Conservation (phyloP, 2,113 vertebrate species). For the Channa argus region DNA sequence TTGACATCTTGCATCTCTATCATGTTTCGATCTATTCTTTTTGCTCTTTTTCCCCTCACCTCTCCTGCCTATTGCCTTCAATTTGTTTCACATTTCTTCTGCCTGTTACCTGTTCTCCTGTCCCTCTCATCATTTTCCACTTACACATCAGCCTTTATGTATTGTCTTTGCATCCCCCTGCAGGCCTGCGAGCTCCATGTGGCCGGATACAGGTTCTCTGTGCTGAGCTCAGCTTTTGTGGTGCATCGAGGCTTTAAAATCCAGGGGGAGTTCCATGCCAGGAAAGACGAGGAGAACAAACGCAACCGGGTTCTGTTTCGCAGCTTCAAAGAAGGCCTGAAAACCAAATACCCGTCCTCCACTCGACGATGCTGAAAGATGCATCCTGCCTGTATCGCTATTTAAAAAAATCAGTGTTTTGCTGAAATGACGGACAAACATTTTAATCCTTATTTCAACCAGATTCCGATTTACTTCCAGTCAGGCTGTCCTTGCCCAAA, state of each 20-base stretch:
- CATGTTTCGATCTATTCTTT: too few species aligned
- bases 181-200: slow-evolving; percentile 92
- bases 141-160: neutral
- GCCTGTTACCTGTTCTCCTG: neutral
- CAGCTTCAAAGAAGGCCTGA: slow-evolving; percentile 92
- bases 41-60: too few species aligned
- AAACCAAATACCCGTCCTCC: slow-evolving; percentile 88
- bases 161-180: neutral
- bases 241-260: slow-evolving; percentile 92
- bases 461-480: slow-evolving; percentile 36
- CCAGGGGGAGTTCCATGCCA: slow-evolving; percentile 89
- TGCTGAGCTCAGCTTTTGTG: slow-evolving; percentile 90
- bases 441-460: slow-evolving; percentile 11
- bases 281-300: slow-evolving; percentile 92
- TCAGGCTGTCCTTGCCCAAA: neutral
- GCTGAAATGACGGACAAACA: neutral
- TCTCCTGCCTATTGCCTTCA: too few species aligned
- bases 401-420: neutral
- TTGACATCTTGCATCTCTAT: too few species aligned
- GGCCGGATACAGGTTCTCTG: slow-evolving; percentile 88
- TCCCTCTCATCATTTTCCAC: neutral
- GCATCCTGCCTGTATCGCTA: neutral
- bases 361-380: slow-evolving; percentile 85
- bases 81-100: neutral
- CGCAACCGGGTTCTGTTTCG: slow-evolving; percentile 90